Evolutionary conservation across 2,888 invertebrate genomes (phyloP), one percentile per base, ranked within the genome.

Genomic region (Cacoxenus indagator): DNA sequence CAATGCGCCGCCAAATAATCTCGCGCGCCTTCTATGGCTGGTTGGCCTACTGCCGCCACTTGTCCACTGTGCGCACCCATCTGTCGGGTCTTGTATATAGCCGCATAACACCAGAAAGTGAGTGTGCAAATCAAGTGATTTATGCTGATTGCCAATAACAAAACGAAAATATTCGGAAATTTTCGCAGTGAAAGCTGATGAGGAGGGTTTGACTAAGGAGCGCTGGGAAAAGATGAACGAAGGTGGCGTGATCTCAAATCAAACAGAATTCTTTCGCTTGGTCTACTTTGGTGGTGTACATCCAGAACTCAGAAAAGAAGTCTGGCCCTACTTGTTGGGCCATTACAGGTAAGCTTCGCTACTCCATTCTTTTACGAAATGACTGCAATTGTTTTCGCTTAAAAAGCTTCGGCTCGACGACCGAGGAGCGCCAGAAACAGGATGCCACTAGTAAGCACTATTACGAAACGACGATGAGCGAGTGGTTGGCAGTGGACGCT

Each of bases 1-100:
- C 96, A 0, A 98, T 98, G 97, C 93, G 94, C 71, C 92, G 95
- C 11, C 97, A 98, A 89, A 97, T 98, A 69, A 95, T 97, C 75
- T 97, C 97, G 0, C 90, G 98, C 69, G 98, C 98, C 14, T 98
- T 98, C 88, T 97, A 97, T 86, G 98, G 98, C 62, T 98, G 97
- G 98, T 89, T 97, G 71, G 96, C 97, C 0, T 96, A 98, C 86
- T 97, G 97, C 83, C 90, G 97, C 19, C 97, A 98, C 84, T 89
- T 98, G 82, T 94, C 95, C 43, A 98, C 97, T 0, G 96, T 98
- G 0, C 89, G 97, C 54, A 97, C 95, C 0, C 98, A 98, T 89
- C 91, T 98, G 17, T 95, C 96, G 31, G 96, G 96, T 0, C 89
- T 98, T 19, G 96, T 98, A 0, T 92, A 95, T 86, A 90, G 92